phyloP scores from a whole-genome alignment of 2,888 invertebrate species.

The Dioctria rufipes region DNA sequence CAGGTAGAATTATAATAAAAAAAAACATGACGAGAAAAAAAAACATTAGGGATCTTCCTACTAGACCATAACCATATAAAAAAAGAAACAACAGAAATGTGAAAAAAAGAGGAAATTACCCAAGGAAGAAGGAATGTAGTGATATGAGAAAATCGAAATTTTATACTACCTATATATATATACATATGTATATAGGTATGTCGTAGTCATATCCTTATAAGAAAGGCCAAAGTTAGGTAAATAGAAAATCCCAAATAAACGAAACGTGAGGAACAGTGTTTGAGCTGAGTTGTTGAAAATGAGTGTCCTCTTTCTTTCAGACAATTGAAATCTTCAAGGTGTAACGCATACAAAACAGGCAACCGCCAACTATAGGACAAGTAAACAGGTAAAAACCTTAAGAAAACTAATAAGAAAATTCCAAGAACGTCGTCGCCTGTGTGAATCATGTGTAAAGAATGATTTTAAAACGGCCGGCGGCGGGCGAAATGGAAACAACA shows the following conservation, averaged over 20 bases:
- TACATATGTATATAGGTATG: too few species aligned
- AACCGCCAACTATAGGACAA: not conserved
- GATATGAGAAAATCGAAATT: slow-evolving; percentile 10
- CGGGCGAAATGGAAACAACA: too few species aligned
- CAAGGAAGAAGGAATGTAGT: not conserved
- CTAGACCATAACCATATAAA: not conserved
- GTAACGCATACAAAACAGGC: slow-evolving; percentile 26
- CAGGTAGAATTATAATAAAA: slow-evolving; percentile 1
- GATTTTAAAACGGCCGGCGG: not conserved
- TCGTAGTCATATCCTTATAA: not conserved
- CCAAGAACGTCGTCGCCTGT: slow-evolving; percentile 9
- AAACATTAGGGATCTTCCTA: not conserved
- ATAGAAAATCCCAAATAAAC: slow-evolving; percentile 41
- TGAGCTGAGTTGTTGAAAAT: not conserved
- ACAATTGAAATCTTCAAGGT: slow-evolving; percentile 36
- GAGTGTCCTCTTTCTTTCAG: slow-evolving; percentile 27
- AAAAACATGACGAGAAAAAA: not conserved
- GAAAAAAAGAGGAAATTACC: not conserved
- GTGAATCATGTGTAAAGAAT: slow-evolving; percentile 44
- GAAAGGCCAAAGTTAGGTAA: slow-evolving; percentile 37
- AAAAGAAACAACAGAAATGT: not conserved
- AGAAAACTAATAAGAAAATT: slow-evolving; percentile 32
- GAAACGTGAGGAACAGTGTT: not conserved
- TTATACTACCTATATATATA: not conserved
- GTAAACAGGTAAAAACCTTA: slow-evolving; percentile 36